These are phyloP conservation scores for Esox masquinongy DNA, from an alignment of 2,797 vertebrate genomes.

Conservation along the genomic window DNA sequence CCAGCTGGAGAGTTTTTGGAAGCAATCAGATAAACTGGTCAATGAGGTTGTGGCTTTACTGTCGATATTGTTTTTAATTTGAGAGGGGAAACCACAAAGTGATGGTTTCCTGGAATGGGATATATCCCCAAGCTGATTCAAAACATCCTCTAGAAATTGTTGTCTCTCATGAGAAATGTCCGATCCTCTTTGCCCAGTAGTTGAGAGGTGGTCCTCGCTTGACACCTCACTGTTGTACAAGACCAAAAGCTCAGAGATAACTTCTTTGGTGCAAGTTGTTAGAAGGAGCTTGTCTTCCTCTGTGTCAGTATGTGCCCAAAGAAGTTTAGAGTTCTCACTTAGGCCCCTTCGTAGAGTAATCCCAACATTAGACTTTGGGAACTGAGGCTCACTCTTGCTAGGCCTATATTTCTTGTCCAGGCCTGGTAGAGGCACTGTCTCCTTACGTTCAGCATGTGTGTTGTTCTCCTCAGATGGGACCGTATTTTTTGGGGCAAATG, in stretches of 20 bases:
- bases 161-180: not conserved
- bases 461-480: not conserved
- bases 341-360: not conserved
- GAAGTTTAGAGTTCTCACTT: not conserved
- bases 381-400: not conserved
- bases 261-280: conserved; percentile 9
- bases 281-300: not conserved
- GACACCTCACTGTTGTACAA: not conserved
- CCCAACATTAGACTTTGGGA: not conserved
- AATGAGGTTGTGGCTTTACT: not conserved
- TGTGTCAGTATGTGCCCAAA: not conserved
- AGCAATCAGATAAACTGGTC: not conserved
- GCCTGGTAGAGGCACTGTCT: not conserved
- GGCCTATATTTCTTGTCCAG: not conserved
- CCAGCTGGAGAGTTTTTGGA: too few relatives aligned
- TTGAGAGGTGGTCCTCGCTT: not conserved
- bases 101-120: not conserved
- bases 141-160: not conserved
- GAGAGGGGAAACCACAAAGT: not conserved
- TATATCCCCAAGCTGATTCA: not conserved
- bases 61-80: not conserved
- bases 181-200: not conserved
- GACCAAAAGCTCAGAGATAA: conserved; percentile 1
- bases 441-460: not conserved
- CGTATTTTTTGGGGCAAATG: not conserved